Conservation (phyloP, 2,797 vertebrate species). For the Perodicticus potto region DNA sequence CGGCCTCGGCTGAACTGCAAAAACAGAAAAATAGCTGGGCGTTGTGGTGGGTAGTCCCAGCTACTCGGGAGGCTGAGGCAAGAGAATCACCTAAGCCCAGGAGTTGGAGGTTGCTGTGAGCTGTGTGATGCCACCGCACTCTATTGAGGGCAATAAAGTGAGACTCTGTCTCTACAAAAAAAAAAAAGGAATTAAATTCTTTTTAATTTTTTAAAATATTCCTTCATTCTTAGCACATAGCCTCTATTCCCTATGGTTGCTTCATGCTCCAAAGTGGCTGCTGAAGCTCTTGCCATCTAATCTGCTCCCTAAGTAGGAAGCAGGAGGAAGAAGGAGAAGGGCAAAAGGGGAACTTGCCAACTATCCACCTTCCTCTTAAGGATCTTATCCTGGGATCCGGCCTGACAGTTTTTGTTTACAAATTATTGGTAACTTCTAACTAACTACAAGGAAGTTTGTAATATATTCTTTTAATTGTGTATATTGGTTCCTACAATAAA, state of each 20-base stretch:
- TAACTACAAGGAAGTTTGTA: conserved; percentile 9
- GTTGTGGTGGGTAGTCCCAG: too few relatives aligned
- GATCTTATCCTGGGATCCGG: background rate
- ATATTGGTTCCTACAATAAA: background rate
- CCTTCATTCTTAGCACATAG: background rate
- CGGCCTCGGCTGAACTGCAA: too few relatives aligned
- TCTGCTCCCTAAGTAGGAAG: background rate
- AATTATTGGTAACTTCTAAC: background rate
- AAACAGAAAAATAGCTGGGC: too few relatives aligned
- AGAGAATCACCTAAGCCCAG: too few relatives aligned
- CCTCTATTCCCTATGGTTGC: background rate
- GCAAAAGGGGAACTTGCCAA: background rate
- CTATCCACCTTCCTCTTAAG: background rate
- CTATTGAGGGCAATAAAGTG: too few relatives aligned
- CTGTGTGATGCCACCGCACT: too few relatives aligned
- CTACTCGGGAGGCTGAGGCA: too few relatives aligned
- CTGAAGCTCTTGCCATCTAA: conserved; percentile 45
- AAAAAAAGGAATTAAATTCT: background rate
- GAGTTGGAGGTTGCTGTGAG: too few relatives aligned
- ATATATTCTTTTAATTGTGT: conserved; percentile 14
- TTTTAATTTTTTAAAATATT: background rate
- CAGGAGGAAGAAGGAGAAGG: background rate
- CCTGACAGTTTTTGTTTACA: conserved; percentile 9
- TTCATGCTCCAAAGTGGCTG: background rate
- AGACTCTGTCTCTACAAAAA: background rate